Conservation (phyloP, 2,113 vertebrate species). For the Trinectes maculatus region DNA sequence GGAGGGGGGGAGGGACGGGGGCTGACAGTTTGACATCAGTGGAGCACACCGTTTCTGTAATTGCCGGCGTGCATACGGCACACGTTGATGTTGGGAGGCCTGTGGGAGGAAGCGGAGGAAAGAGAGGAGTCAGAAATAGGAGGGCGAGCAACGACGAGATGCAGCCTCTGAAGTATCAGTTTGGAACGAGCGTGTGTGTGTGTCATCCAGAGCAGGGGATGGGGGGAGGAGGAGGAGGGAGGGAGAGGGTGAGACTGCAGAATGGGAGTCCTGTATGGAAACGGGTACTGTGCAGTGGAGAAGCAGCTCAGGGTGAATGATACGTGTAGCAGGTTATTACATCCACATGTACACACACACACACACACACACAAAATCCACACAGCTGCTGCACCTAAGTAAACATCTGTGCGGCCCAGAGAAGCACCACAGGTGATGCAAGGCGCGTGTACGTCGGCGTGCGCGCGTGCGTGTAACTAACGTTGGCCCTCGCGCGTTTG, state of each 20-base stretch:
- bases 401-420: conserved; percentile 38
- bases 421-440: conserved; percentile 34
- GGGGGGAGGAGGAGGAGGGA: conserved; percentile 13
- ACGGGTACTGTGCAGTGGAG: conserved; percentile 12
- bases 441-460: conserved; percentile 6
- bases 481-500: conserved; percentile 4
- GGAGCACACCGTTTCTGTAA: conserved; percentile 63
- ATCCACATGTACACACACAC: conserved; percentile 2
- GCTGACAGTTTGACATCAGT: conserved; percentile 76
- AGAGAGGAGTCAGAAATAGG: conserved; percentile 45
- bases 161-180: conserved; percentile 33
- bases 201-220: background rate
- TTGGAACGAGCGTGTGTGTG: conserved; percentile 40
- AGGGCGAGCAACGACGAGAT: conserved; percentile 11
- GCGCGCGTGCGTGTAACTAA: background rate
- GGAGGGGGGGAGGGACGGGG: conserved; percentile 26
- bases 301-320: conserved; percentile 51
- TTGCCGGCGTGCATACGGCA: conserved; percentile 60
- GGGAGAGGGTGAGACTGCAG: conserved; percentile 16
- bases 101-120: conserved; percentile 33
- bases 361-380: conserved; percentile 15
- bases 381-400: conserved; percentile 42
- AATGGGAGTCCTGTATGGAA: background rate
- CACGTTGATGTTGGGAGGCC: conserved; percentile 32
- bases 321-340: conserved; percentile 56